phyloP scores from a whole-genome alignment of 2,797 vertebrate species.

The Eutrigla gurnardus region DNA sequence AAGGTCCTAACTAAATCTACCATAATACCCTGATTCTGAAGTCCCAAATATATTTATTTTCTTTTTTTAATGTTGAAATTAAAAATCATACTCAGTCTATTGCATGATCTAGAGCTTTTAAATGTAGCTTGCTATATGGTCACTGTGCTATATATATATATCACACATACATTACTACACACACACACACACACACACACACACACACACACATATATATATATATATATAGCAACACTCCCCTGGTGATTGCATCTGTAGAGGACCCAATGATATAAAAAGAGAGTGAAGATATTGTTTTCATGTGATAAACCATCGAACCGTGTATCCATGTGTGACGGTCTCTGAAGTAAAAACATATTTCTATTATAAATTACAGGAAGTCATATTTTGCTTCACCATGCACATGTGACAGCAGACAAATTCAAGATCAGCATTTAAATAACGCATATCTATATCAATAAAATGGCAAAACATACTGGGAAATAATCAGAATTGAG shows the following conservation, averaged over 20 bases:
- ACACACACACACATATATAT: too few relatives aligned
- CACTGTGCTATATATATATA: background rate
- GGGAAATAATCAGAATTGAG: slow-evolving; percentile 43
- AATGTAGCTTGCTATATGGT: background rate
- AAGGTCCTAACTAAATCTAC: background rate
- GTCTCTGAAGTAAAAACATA: slow-evolving; percentile 25
- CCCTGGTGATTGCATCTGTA: background rate
- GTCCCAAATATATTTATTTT: background rate
- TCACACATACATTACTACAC: background rate
- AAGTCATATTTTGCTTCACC: slow-evolving; percentile 19
- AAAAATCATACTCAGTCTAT: slow-evolving; percentile 3
- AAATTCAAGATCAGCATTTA: slow-evolving; percentile 31
- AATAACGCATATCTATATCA: slow-evolving; percentile 27
- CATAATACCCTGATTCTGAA: background rate
- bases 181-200: too few relatives aligned
- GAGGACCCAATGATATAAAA: background rate
- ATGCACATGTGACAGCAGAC: slow-evolving; percentile 1
- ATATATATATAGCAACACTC: background rate
- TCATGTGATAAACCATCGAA: slow-evolving; percentile 24
- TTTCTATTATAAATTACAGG: slow-evolving; percentile 3
- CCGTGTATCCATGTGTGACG: slow-evolving; percentile 1
- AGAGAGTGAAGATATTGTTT: slow-evolving; percentile 13
- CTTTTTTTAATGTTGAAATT: background rate
- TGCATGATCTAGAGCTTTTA: slow-evolving; percentile 3
- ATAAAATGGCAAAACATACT: slow-evolving; percentile 40